Percentiles rank a stretch among this genome's conserved stretches.
Conservation (phyloP, 2,113 vertebrate genomes). For the Python bivittatus region DNA sequence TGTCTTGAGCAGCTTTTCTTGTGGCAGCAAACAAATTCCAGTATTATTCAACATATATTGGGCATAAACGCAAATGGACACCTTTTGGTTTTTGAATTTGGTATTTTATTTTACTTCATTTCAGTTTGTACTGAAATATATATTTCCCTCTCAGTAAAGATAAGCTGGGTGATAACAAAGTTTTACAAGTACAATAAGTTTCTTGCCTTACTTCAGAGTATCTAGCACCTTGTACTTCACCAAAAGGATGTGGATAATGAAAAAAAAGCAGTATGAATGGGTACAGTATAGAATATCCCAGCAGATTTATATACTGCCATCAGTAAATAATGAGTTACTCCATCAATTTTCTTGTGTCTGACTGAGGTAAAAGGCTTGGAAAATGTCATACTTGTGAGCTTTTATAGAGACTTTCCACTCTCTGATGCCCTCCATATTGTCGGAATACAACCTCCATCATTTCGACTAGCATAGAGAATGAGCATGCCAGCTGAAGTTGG, state of each 20-base stretch:
- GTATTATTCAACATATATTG: background rate
- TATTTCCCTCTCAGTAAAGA: background rate
- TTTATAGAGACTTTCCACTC: background rate
- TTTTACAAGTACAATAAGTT: background rate
- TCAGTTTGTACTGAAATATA: slow-evolving; percentile 15
- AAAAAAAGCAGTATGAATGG: background rate
- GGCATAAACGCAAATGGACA: background rate
- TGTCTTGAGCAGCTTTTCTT: slow-evolving; percentile 58
- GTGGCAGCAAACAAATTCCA: slow-evolving; percentile 33
- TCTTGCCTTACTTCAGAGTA: background rate
- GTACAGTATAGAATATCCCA: background rate
- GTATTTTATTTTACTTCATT: slow-evolving; percentile 22
- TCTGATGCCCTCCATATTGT: background rate
- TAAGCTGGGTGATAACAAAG: background rate
- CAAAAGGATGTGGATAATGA: background rate
- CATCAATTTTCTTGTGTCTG: background rate
- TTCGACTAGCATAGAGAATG: background rate
- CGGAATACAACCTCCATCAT: background rate
- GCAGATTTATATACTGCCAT: background rate
- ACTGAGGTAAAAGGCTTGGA: background rate
- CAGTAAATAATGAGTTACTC: background rate
- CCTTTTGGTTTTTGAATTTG: slow-evolving; percentile 26
- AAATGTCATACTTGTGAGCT: background rate
- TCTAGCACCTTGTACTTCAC: background rate
- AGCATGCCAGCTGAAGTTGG: background rate